These are phyloP conservation scores for Syngnathus acus DNA, from an alignment of 2,797 vertebrate genomes.

Conservation along the genomic window DNA sequence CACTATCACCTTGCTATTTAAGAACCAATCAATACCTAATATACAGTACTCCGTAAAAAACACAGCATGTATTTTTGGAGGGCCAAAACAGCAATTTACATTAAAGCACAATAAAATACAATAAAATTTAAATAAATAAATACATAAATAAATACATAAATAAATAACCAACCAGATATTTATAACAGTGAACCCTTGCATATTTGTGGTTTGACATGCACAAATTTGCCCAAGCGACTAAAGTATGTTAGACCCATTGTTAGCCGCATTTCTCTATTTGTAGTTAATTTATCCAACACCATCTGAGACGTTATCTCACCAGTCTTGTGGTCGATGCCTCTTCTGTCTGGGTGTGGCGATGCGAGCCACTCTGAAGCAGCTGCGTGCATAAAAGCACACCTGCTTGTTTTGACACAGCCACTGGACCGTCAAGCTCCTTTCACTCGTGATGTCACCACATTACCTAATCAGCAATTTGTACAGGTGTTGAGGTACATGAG, in stretches of 20 bases:
- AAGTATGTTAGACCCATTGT: too few species aligned
- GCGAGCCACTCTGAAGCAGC: conserved; percentile 12
- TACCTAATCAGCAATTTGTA: conserved; percentile 20
- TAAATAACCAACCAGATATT: too few species aligned
- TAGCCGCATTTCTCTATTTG: not conserved
- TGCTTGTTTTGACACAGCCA: conserved; percentile 12
- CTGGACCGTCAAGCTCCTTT: conserved; percentile 40
- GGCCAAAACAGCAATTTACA: too few species aligned
- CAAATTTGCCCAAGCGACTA: too few species aligned
- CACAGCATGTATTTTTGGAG: too few species aligned
- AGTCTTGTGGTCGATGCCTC: conserved; percentile 17
- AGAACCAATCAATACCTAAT: not conserved
- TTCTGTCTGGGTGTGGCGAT: conserved; percentile 7
- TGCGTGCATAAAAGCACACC: conserved; percentile 14
- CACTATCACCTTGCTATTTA: too few species aligned
- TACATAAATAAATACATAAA: too few species aligned
- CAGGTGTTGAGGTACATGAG: conserved; percentile 4
- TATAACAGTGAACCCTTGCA: too few species aligned
- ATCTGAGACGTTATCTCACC: conserved; percentile 27
- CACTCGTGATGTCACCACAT: conserved; percentile 25
- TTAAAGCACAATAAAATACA: too few species aligned
- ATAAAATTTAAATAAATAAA: too few species aligned
- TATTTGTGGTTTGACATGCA: too few species aligned
- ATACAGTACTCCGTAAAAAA: too few species aligned
- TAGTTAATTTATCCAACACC: not conserved